A percentile compares a stretch with the other conserved stretches of the same genome.
These are phyloP conservation scores for Tachina grossa DNA, from an alignment of 2,888 invertebrate species.

Conservation along the genomic window DNA sequence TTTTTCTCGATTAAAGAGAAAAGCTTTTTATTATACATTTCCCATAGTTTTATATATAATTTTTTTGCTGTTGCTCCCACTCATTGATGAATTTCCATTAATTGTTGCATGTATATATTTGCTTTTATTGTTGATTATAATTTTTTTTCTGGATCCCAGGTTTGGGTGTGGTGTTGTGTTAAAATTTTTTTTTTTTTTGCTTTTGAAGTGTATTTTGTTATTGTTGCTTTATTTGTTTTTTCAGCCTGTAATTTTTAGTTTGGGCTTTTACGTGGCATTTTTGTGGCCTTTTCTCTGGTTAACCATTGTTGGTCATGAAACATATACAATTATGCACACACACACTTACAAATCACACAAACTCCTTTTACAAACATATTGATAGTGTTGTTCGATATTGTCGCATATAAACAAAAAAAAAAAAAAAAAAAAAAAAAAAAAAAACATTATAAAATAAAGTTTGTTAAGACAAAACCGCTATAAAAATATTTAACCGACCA, in stretches of 20 bases:
- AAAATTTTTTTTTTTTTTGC: constrained; percentile 38
- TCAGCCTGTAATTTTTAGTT: constrained; percentile 79
- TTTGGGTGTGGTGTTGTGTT: constrained; percentile 14
- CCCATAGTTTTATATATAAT: background rate
- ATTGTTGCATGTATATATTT: background rate
- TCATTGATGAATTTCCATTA: constrained; percentile 37
- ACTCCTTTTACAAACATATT: constrained; percentile 23
- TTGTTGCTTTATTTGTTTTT: constrained; percentile 31
- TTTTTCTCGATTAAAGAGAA: background rate
- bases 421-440: background rate
- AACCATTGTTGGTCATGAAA: constrained; percentile 80
- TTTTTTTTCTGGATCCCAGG: background rate
- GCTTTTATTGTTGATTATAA: constrained; percentile 14
- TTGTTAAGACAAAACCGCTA: constrained; percentile 78
- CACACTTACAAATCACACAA: constrained; percentile 37
- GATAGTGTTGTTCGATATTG: constrained; percentile 53
- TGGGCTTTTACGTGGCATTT: constrained; percentile 81
- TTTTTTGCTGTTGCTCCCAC: constrained; percentile 11
- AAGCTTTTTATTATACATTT: constrained; percentile 32
- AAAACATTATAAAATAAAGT: constrained; percentile 71
- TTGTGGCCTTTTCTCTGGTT: constrained; percentile 82
- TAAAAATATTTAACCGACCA: constrained; percentile 79
- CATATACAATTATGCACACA: constrained; percentile 66
- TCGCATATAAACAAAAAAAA: constrained; percentile 12
- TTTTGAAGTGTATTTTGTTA: constrained; percentile 49